These are phyloP conservation scores for Myotis myotis DNA, from an alignment of 2,797 vertebrate genomes.

Conservation along the genomic window DNA sequence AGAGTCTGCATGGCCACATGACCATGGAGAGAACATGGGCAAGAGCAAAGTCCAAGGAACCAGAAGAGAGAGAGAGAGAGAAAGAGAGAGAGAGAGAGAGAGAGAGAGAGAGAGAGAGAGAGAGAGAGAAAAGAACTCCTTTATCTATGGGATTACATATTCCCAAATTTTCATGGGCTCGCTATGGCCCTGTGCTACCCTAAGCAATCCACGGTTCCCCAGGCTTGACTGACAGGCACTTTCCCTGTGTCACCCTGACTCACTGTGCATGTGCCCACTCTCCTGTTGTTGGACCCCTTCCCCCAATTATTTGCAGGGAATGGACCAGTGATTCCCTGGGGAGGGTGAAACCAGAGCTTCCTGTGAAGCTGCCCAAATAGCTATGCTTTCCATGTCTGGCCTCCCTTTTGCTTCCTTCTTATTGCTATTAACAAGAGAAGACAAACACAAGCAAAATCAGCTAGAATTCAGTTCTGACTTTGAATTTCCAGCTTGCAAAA, in stretches of 20 bases:
- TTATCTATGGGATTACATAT: not conserved
- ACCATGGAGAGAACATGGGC: not conserved
- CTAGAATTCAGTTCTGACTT: not conserved
- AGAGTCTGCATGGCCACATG: not conserved
- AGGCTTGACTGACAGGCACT: not conserved
- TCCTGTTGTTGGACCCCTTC: not conserved
- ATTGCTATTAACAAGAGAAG: not conserved
- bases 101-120: too few species aligned
- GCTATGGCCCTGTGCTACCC: not conserved
- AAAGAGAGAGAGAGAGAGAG: too few species aligned
- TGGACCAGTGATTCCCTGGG: not conserved
- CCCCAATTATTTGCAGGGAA: not conserved
- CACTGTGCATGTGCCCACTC: not conserved
- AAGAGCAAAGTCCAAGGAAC: not conserved
- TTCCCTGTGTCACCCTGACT: not conserved
- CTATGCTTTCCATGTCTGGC: not conserved
- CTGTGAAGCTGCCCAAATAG: not conserved
- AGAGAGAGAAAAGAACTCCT: not conserved
- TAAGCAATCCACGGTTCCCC: not conserved
- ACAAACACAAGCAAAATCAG: not conserved
- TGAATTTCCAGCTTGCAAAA: not conserved
- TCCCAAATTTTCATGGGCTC: not conserved
- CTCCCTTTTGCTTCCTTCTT: not conserved
- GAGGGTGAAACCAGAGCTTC: not conserved
- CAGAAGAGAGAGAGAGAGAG: not conserved